Percentiles rank a stretch among this genome's conserved stretches.
phyloP scores from a whole-genome alignment of 2,888 invertebrate genomes.

The Phyllotreta cruciferae region DNA sequence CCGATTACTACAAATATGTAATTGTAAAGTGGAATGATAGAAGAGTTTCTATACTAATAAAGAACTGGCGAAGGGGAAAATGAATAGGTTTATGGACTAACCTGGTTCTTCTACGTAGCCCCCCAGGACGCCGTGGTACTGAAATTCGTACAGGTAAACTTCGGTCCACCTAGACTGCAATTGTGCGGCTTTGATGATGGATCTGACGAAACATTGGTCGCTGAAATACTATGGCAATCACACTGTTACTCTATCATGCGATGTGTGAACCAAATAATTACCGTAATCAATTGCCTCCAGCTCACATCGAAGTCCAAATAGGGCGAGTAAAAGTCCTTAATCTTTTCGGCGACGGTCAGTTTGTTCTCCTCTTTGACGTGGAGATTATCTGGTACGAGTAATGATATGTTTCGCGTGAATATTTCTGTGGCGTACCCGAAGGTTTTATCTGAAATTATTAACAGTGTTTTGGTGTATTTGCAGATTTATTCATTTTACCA shows the following conservation, averaged over 20 bases:
- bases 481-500: neutral
- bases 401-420: constrained; percentile 25
- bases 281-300: constrained; percentile 24
- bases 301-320: constrained; percentile 23
- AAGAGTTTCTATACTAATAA: too few relatives aligned
- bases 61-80: too few relatives aligned
- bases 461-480: neutral
- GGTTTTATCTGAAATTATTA: constrained; percentile 7
- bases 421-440: constrained; percentile 6
- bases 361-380: constrained; percentile 29
- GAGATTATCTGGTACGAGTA: constrained; percentile 39
- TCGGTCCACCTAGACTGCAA: constrained; percentile 39
- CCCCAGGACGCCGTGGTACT: constrained; percentile 41
- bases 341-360: constrained; percentile 29
- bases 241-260: neutral
- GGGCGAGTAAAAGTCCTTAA: constrained; percentile 38
- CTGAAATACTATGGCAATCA: constrained; percentile 41
- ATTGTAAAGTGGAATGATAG: neutral
- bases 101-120: constrained; percentile 41
- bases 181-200: constrained; percentile 43
- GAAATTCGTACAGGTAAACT: constrained; percentile 45
- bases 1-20: constrained; percentile 29
- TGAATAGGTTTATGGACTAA: constrained; percentile 3
- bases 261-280: constrained; percentile 5
- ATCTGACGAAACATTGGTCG: constrained; percentile 42